These are phyloP conservation scores for Brachionus calyciflorus DNA, from an alignment of 1,140 invertebrate genomes.

Conservation along the genomic window DNA sequence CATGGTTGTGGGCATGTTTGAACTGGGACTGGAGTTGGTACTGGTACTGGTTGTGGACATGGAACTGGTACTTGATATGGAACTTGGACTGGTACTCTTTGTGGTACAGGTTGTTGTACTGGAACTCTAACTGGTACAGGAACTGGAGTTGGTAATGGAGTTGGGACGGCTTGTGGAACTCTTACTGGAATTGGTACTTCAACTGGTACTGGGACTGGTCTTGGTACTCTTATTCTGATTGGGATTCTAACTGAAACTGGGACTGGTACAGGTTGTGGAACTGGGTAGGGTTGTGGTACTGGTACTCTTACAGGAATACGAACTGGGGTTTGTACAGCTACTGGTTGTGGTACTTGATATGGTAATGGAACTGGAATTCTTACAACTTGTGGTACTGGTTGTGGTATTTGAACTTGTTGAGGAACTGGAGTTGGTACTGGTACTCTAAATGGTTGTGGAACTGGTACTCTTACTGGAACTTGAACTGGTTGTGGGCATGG, in stretches of 20 bases:
- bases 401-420: conserved; percentile 5
- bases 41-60: too few species aligned
- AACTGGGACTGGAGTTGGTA: too few species aligned
- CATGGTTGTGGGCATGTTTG: too few species aligned
- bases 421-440: neutral
- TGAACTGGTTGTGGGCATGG: neutral
- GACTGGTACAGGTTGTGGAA: neutral
- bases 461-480: too few species aligned
- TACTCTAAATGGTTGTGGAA: conserved; percentile 13
- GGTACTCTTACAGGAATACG: neutral
- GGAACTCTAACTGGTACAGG: too few species aligned
- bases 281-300: neutral
- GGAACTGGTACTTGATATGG: neutral
- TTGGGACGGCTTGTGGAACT: too few species aligned
- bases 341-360: too few species aligned
- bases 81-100: neutral
- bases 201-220: too few species aligned
- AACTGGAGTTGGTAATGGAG: too few species aligned
- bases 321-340: neutral
- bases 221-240: conserved; percentile 2
- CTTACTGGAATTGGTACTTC: too few species aligned
- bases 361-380: too few species aligned
- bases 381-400: conserved; percentile 12
- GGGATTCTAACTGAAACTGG: neutral
- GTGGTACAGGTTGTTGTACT: too few species aligned